Percentiles rank a stretch among this genome's conserved stretches.
Conservation (phyloP, 2,888 invertebrate species). For the Leptinotarsa peninsularis region DNA sequence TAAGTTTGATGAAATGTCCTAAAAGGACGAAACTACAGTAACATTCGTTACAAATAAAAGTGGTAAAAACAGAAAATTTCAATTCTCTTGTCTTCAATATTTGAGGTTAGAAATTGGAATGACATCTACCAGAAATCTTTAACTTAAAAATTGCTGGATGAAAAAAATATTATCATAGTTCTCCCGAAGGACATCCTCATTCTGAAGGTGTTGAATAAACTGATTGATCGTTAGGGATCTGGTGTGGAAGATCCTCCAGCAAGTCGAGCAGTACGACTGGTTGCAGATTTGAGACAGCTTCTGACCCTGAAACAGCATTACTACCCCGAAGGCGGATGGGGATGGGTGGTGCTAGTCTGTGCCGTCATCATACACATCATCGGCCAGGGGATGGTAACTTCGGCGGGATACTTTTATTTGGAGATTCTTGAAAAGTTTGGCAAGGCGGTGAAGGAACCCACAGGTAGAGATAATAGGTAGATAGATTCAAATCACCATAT, state of each 20-base stretch:
- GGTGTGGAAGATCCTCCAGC: slow-evolving; percentile 67
- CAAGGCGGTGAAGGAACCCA: slow-evolving; percentile 71
- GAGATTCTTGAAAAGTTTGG: slow-evolving; percentile 68
- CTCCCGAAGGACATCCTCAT: too few relatives aligned
- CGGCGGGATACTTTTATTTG: slow-evolving; percentile 68
- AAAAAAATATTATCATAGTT: too few relatives aligned
- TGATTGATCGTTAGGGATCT: slow-evolving; percentile 54
- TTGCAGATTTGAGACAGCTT: slow-evolving; percentile 71
- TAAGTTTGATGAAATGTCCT: too few relatives aligned
- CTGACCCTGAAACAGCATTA: slow-evolving; percentile 82
- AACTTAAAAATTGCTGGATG: too few relatives aligned
- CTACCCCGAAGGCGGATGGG: slow-evolving; percentile 91
- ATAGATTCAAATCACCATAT: slow-evolving; percentile 10
- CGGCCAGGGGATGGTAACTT: slow-evolving; percentile 80
- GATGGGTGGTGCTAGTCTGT: slow-evolving; percentile 82
- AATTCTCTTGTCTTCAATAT: too few relatives aligned
- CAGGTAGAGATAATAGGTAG: slow-evolving; percentile 69
- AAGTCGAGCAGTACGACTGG: slow-evolving; percentile 68
- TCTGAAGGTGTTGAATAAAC: neutral
- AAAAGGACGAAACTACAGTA: too few relatives aligned
- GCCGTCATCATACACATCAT: slow-evolving; percentile 80
- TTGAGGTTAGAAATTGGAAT: too few relatives aligned
- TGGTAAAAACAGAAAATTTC: too few relatives aligned
- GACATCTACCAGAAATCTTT: too few relatives aligned
- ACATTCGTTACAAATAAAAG: too few relatives aligned